These are phyloP conservation scores for Drosophila sucinea DNA, from an alignment of 1,140 invertebrate species.

Conservation along the genomic window DNA sequence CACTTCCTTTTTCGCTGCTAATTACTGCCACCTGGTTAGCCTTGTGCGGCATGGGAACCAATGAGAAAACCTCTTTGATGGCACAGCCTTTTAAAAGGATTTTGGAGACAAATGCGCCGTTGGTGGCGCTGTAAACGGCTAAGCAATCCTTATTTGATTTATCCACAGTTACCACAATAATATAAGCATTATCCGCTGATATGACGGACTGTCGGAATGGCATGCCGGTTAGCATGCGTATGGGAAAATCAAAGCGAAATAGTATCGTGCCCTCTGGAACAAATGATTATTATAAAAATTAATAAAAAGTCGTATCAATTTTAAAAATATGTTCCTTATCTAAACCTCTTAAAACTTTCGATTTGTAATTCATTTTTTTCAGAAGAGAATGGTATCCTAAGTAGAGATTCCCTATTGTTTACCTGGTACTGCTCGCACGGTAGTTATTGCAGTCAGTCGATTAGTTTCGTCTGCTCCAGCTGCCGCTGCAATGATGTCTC, in stretches of 20 bases:
- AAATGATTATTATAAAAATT: neutral
- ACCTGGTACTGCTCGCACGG: constrained; percentile 89
- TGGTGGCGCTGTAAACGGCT: constrained; percentile 92
- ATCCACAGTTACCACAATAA: constrained; percentile 91
- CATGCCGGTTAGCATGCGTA: constrained; percentile 87
- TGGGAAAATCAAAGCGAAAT: constrained; percentile 92
- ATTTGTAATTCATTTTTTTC: no score
- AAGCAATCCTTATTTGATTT: constrained; percentile 93
- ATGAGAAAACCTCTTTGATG: constrained; percentile 87
- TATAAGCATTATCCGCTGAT: constrained; percentile 90
- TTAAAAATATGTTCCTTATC: no score
- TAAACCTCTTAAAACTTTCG: no score
- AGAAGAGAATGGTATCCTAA: no score
- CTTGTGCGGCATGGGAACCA: constrained; percentile 92
- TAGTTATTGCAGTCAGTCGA: constrained; percentile 86
- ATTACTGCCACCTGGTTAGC: constrained; percentile 93
- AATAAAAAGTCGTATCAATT: no score
- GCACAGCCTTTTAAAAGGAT: constrained; percentile 87
- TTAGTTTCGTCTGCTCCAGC: constrained; percentile 83
- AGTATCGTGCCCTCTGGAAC: constrained; percentile 88
- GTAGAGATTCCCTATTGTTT: constrained; percentile 19
- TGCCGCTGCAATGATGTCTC: constrained; percentile 77
- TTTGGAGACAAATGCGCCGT: constrained; percentile 90
- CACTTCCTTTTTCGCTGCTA: constrained; percentile 94
- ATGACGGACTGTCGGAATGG: constrained; percentile 89